These are phyloP conservation scores for Ophion ellenae DNA, from an alignment of 2,888 invertebrate genomes.

Conservation along the genomic window DNA sequence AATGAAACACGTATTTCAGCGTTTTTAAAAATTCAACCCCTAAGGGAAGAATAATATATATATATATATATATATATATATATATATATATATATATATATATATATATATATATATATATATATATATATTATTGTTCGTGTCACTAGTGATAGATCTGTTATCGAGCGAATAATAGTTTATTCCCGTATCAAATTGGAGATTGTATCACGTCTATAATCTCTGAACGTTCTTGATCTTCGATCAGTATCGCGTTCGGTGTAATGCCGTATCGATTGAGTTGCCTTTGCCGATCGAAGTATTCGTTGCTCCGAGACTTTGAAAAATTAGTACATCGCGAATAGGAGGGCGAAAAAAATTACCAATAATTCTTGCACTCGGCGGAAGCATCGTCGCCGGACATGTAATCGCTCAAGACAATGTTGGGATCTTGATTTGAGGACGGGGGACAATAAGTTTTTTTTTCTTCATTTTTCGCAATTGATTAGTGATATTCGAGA, in stretches of 20 bases:
- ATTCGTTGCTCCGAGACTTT: neutral
- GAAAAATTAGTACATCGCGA: neutral
- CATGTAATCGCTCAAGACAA: neutral
- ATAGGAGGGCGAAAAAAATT: neutral
- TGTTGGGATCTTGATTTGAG: neutral
- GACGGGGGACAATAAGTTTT: no score
- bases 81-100: no score
- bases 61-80: no score
- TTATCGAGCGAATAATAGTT: constrained; percentile 65
- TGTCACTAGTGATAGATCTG: constrained; percentile 18
- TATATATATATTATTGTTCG: no score
- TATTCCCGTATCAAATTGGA: constrained; percentile 54
- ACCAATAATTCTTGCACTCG: neutral
- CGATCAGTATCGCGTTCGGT: constrained; percentile 63
- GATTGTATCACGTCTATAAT: constrained; percentile 61
- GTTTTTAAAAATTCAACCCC: no score
- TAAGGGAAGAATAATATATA: no score
- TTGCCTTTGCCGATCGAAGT: constrained; percentile 2
- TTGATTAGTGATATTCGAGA: constrained; percentile 8
- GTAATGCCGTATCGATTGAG: constrained; percentile 52
- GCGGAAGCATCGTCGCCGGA: neutral
- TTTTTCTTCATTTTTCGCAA: constrained; percentile 17
- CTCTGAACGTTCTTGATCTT: constrained; percentile 55
- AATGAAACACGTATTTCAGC: no score
- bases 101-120: no score